Conservation (phyloP, 2,113 vertebrate species). For the Callocephalon fimbriatum region DNA sequence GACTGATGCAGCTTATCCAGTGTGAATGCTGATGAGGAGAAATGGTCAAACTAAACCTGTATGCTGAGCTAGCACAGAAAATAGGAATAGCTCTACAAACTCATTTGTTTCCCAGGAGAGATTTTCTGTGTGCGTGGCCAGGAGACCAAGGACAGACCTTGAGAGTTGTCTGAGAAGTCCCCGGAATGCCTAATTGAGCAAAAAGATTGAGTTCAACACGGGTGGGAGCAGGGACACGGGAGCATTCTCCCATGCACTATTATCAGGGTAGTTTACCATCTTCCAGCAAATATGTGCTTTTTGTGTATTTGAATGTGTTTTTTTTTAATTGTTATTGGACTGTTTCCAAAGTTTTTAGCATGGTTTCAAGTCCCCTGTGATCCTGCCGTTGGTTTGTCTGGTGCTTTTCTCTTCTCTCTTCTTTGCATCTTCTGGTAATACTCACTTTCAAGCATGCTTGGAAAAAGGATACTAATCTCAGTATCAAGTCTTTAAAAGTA, state of each 20-base stretch:
- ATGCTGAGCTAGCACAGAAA: slow-evolving; percentile 23
- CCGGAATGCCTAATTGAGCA: background rate
- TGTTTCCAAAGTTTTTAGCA: background rate
- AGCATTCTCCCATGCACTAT: background rate
- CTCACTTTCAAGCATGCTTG: background rate
- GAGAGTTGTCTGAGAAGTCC: background rate
- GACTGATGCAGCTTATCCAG: background rate
- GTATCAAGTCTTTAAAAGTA: background rate
- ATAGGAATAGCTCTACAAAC: background rate
- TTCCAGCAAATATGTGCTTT: background rate
- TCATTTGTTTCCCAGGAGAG: slow-evolving; percentile 25
- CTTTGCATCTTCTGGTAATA: background rate
- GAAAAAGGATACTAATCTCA: background rate
- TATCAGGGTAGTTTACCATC: background rate
- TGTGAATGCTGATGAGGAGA: background rate
- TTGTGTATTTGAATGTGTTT: background rate
- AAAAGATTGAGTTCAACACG: background rate
- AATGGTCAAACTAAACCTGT: background rate
- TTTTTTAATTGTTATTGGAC: background rate
- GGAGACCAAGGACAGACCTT: slow-evolving; percentile 28
- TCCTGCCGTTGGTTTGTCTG: background rate
- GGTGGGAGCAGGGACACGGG: background rate
- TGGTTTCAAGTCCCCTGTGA: background rate
- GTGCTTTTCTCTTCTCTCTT: background rate
- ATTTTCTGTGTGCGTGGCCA: background rate